Evolutionary conservation across 2,888 invertebrate species (phyloP).

Genomic region (Polymixis flavicincta): DNA sequence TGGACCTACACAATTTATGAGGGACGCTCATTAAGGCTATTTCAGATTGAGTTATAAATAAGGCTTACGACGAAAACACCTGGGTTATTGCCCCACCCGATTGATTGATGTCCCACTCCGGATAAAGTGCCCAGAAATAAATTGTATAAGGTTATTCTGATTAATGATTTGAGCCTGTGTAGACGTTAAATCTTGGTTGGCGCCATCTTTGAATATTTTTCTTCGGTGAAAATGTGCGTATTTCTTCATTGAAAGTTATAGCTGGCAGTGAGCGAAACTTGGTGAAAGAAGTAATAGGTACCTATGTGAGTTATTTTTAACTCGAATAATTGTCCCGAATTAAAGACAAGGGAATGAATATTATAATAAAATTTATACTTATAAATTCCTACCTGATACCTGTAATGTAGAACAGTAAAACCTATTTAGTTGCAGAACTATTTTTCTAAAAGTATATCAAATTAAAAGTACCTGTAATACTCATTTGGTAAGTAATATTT

Average conservation of each 20-base stretch:
- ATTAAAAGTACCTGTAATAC: not conserved
- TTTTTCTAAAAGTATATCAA: not conserved
- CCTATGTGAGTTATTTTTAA: not conserved
- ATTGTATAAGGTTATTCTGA: constrained; percentile 52
- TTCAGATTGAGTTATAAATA: constrained; percentile 70
- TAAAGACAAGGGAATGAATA: not conserved
- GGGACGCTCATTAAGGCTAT: constrained; percentile 49
- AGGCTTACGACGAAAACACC: constrained; percentile 58
- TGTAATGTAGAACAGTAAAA: too few species aligned
- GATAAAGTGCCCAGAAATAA: constrained; percentile 54
- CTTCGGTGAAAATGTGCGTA: not conserved
- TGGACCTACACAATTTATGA: constrained; percentile 53
- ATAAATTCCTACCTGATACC: too few species aligned
- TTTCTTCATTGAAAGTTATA: not conserved
- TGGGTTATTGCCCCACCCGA: constrained; percentile 57
- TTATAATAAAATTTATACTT: too few species aligned
- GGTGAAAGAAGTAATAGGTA: not conserved
- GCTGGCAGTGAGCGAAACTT: not conserved
- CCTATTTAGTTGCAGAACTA: not conserved
- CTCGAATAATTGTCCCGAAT: not conserved
- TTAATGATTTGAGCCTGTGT: constrained; percentile 43
- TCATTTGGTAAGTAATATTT: too few species aligned
- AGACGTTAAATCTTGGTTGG: constrained; percentile 3
- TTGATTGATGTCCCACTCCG: constrained; percentile 64
- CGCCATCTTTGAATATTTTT: constrained; percentile 12